Conservation (phyloP, 2,113 vertebrate species). For the Apistogramma diplotaenia region DNA sequence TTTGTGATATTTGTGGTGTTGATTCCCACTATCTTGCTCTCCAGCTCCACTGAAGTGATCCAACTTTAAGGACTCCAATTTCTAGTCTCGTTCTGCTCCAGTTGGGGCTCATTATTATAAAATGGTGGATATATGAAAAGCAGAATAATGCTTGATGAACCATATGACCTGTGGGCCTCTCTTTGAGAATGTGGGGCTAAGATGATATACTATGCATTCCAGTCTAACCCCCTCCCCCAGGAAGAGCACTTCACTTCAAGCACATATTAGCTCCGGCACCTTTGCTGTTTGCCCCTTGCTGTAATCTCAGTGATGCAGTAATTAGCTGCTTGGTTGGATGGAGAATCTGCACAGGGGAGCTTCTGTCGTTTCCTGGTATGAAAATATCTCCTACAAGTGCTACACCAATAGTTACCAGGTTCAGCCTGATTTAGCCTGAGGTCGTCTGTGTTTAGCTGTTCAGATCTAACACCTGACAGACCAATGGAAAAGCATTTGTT, state of each 20-base stretch:
- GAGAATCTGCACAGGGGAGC: constrained; percentile 24
- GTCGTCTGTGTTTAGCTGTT: constrained; percentile 18
- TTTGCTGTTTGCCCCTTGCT: constrained; percentile 36
- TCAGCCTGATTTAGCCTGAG: constrained; percentile 15
- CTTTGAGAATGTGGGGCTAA: background rate
- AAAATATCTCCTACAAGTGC: constrained; percentile 33
- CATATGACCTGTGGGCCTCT: background rate
- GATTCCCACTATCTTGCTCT: background rate
- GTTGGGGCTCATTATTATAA: background rate
- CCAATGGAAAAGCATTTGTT: constrained; percentile 1
- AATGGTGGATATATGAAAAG: background rate
- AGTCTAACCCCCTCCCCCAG: constrained; percentile 40
- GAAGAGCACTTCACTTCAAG: constrained; percentile 65
- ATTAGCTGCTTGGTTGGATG: constrained; percentile 4
- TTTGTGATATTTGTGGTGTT: background rate
- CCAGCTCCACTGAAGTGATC: background rate
- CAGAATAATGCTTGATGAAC: background rate
- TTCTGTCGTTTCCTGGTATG: constrained; percentile 35
- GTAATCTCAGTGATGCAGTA: constrained; percentile 38
- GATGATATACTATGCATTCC: constrained; percentile 53
- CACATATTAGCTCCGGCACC: constrained; percentile 54
- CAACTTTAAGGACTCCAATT: background rate
- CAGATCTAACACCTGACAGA: constrained; percentile 10
- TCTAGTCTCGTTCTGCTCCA: too few species aligned
- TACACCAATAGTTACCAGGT: constrained; percentile 51